phyloP scores from a whole-genome alignment of 2,113 vertebrate genomes.

The Hydrochoerus hydrochaeris region DNA sequence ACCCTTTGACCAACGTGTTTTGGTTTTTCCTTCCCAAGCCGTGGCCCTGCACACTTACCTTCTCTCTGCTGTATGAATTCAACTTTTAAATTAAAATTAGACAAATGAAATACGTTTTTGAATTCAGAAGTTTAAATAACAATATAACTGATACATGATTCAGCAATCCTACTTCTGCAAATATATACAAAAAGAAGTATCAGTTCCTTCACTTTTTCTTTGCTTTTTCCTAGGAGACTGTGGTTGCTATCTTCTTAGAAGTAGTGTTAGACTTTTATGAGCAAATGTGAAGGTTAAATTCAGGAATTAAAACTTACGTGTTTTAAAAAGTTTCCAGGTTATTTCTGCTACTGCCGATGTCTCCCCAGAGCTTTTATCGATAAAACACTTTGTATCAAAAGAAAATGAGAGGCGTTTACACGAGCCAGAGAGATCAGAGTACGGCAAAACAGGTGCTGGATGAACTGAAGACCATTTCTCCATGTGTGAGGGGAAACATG shows the following conservation, averaged over 20 bases:
- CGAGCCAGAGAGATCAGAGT: constrained; percentile 15
- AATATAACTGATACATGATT: background rate
- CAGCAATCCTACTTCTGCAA: background rate
- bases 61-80: background rate
- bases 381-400: constrained; percentile 24
- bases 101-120: background rate
- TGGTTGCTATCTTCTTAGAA: background rate
- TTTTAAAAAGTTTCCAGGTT: background rate
- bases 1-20: too few species aligned
- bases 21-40: background rate
- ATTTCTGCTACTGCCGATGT: background rate
- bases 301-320: background rate
- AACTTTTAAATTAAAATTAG: background rate
- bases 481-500: constrained; percentile 43
- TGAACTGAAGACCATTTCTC: constrained; percentile 52
- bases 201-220: background rate
- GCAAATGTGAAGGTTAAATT: background rate
- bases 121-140: background rate
- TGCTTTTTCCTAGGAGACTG: background rate
- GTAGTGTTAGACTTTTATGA: background rate
- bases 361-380: background rate
- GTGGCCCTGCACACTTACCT: background rate
- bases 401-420: constrained; percentile 4
- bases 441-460: constrained; percentile 30
- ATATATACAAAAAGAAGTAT: background rate